Base-by-base conservation (phyloP, 2,888 invertebrate species). In the Tachina lurida region DNA sequence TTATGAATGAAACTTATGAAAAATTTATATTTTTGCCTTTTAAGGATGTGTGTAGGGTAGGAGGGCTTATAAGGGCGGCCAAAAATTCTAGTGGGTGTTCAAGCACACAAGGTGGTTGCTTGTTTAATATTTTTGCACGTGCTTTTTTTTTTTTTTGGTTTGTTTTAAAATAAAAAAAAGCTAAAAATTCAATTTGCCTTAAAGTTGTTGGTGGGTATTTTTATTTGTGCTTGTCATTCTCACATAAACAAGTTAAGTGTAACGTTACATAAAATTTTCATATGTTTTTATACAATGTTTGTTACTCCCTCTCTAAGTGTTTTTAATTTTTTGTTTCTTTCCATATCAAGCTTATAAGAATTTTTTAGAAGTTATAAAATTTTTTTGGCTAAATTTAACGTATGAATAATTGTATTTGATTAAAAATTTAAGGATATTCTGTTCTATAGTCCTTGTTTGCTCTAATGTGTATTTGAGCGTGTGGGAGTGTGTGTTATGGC, bases 111-210 rank as follows among this genome's bases (percentile, higher is more conserved):
- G 10, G 62, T 63, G 54, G 31, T 47, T 31, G 31, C 31, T 47
- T 31, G 7, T 56, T 71, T 17, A 63, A 49, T 70, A 58, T 56
- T 77, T 73, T 68, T 82, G 22, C 70, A 68, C 76, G 63, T 63
- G 56, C 17, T 70, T 71, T 62, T 67, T 68, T 41, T 13, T 70
- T 71, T 62, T 67, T 68, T 41, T 13, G 62, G 8, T 12, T 3
- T 67, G 5, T 67, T 58, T 68, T 17, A 12, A 54, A 62, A 39
- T 49, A 58, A 79, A 63, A 47, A 70, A 77, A 62, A 62, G 12
- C 52, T 70, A 56, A 65, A 52, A 79, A 86, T 86, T 82, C 75
- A 76, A 86, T 86, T 78, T 85, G 31, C 43, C 65, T 65, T 13
- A 54, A 67, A 45, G 62, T 49, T 80, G 73, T 63, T 60, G 58